phyloP scores from a whole-genome alignment of 2,888 invertebrate genomes.

The Tetragonisca angustula region DNA sequence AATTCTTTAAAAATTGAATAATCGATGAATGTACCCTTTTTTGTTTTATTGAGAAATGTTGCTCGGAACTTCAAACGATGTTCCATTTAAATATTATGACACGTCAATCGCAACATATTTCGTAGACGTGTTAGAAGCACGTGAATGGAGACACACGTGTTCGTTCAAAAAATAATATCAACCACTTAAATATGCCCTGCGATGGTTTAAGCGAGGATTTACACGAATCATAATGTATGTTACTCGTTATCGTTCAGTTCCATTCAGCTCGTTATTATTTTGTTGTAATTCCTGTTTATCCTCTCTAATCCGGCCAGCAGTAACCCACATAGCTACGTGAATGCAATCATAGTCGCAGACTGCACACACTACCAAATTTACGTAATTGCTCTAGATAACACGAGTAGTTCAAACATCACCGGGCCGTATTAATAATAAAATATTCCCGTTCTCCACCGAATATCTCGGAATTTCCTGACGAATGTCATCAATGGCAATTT shows the following conservation, averaged over 20 bases:
- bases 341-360: too few relatives aligned
- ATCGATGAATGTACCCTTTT: too few relatives aligned
- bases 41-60: too few relatives aligned
- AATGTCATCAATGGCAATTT: background rate
- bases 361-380: background rate
- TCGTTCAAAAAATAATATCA: background rate
- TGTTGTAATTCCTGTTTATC: background rate
- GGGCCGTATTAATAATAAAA: background rate
- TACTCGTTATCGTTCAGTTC: background rate
- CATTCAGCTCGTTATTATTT: background rate
- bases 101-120: too few relatives aligned
- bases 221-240: background rate
- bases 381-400: background rate
- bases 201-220: background rate
- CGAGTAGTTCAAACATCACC: background rate
- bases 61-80: too few relatives aligned
- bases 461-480: background rate
- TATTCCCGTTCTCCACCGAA: background rate
- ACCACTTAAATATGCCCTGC: background rate
- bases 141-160: too few relatives aligned
- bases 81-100: too few relatives aligned
- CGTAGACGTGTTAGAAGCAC: too few relatives aligned
- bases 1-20: too few relatives aligned
- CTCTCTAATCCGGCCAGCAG: background rate
- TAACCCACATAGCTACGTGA: background rate